phyloP scores from a whole-genome alignment of 53 echinoderm and acorn worm genomes.

The Crossaster papposus region DNA sequence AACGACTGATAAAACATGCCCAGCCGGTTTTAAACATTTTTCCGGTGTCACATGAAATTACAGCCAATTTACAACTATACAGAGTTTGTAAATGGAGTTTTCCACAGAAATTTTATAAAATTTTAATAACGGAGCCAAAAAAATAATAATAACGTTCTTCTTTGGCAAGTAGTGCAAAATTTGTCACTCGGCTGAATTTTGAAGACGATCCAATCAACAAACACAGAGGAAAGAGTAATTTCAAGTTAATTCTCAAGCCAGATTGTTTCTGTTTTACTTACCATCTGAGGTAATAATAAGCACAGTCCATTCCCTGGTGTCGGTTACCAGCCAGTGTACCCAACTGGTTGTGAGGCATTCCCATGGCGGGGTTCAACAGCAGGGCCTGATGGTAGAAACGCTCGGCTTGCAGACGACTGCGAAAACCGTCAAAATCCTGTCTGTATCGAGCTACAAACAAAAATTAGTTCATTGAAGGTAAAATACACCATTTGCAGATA shows the following conservation, averaged over 20 bases:
- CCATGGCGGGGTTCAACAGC: constrained; percentile 86
- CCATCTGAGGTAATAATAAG: constrained; percentile 99
- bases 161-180: no score
- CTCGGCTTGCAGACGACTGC: constrained; percentile 83
- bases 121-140: no score
- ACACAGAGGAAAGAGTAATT: neutral
- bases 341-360: constrained; percentile 99
- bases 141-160: no score
- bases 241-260: neutral
- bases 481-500: no score
- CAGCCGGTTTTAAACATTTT: no score
- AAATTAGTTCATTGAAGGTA: no score
- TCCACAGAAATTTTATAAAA: neutral
- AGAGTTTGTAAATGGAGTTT: neutral
- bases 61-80: neutral
- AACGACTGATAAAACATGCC: no score
- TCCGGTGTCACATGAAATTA: no score
- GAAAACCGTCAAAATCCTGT: constrained; percentile 89
- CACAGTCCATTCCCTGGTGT: constrained; percentile 93
- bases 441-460: constrained; percentile 81
- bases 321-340: constrained; percentile 90
- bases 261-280: constrained; percentile 18
- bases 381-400: constrained; percentile 97
- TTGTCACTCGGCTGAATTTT: no score
- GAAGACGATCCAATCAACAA: no score